Evolutionary conservation across 1,140 invertebrate genomes (phyloP).

Genomic region (Globodera rostochiensis): DNA sequence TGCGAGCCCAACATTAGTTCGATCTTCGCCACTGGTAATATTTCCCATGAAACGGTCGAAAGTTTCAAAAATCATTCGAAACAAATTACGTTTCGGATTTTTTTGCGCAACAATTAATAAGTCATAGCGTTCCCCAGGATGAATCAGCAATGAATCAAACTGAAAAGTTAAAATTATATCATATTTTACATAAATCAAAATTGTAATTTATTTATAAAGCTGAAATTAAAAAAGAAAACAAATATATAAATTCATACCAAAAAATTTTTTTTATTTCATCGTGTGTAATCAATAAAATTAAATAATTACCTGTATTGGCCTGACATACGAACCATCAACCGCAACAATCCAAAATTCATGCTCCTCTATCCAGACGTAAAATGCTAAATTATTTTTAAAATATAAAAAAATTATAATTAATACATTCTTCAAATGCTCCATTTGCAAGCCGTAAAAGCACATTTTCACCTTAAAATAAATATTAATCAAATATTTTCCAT

Average conservation of each 20-base stretch:
- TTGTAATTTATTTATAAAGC: too few species aligned
- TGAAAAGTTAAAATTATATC: constrained; percentile 8
- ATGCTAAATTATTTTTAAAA: constrained; percentile 16
- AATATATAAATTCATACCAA: too few species aligned
- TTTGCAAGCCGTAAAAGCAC: constrained; percentile 54
- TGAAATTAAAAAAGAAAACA: too few species aligned
- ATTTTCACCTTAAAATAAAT: constrained; percentile 36
- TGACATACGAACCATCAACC: constrained; percentile 58
- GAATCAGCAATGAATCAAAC: constrained; percentile 60
- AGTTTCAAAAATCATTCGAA: constrained; percentile 60
- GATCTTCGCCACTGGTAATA: neutral
- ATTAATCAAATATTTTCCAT: neutral
- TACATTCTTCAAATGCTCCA: constrained; percentile 58
- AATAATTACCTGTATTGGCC: constrained; percentile 31
- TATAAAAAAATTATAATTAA: neutral
- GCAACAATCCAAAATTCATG: constrained; percentile 57
- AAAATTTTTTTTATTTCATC: too few species aligned
- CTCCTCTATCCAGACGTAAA: constrained; percentile 57
- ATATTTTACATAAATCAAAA: too few species aligned
- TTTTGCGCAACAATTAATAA: constrained; percentile 50
- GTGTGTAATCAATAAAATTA: neutral
- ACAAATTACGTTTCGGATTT: constrained; percentile 47
- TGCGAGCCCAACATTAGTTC: constrained; percentile 47
- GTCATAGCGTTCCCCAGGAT: constrained; percentile 62
- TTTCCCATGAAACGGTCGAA: constrained; percentile 49